Percentiles rank a stretch among this genome's conserved stretches.
Evolutionary conservation across 2,113 vertebrate species (phyloP).

Genomic region (Haemorhous mexicanus): DNA sequence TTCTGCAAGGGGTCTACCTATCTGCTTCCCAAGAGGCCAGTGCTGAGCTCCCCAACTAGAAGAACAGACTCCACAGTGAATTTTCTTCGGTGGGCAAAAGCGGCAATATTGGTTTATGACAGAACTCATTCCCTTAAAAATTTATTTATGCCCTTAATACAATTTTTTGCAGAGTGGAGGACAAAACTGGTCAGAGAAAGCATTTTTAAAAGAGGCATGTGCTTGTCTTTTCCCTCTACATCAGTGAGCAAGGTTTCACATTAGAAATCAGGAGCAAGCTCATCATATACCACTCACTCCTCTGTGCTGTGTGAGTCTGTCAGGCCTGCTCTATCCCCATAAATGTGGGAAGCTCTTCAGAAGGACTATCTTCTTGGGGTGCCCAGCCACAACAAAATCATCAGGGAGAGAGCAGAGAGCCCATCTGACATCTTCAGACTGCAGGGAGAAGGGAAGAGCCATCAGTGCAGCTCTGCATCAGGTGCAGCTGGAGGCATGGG

Average conservation of each 20-base stretch:
- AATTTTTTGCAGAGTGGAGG: background rate
- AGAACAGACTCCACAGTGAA: background rate
- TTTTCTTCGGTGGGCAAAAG: background rate
- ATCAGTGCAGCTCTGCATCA: background rate
- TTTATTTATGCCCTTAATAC: background rate
- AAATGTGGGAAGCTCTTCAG: background rate
- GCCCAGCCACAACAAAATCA: background rate
- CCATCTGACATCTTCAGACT: background rate
- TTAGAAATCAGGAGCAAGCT: background rate
- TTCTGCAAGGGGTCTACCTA: background rate
- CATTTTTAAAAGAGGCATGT: background rate
- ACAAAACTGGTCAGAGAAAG: background rate
- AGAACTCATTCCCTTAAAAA: background rate
- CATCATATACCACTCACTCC: background rate
- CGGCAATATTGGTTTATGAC: background rate
- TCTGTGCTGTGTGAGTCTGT: rapidly evolving
- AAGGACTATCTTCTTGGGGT: background rate
- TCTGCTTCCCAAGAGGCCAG: background rate
- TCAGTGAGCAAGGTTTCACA: background rate
- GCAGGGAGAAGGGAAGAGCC: background rate
- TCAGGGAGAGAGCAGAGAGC: background rate
- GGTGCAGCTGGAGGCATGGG: background rate
- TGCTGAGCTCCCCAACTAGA: background rate
- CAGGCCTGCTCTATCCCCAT: rapidly evolving
- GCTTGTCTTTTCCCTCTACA: background rate